Base-by-base conservation (phyloP, 1,140 invertebrate genomes). In the Heliconius eleuchia region DNA sequence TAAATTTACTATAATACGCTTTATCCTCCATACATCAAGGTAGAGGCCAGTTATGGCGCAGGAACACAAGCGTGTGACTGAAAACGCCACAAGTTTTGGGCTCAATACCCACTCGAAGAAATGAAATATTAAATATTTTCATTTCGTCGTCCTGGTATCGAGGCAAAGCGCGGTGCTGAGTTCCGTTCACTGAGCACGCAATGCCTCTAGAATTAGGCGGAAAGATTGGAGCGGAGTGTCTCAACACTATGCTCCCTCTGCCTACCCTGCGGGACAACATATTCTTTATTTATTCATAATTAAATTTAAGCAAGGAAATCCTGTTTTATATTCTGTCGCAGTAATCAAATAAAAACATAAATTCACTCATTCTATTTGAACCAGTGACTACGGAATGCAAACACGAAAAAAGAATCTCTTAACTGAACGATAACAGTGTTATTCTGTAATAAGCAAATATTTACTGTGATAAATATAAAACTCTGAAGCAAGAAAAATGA, bases 391-490 rank as follows among this genome's bases (percentile, higher is more conserved):
- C 42, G 11, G 2, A 46, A 46, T 4, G 42, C 42, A 16, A 13
- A 46, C 11, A 46, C 13, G 13, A 23, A 57, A 11, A n/a, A 57
- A 23, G 0, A n/a, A 19, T 3, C 2, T 57, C 8, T 1, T 7
- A n/a, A 3, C n/a, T 57, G 9, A 66, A 27, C 23, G 11, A 27
- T 8, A 30, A 30, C n/a, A 27, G 23, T 1, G 3, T 27, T 16
- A 23, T 57, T 9, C 19, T 57, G 19, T 57, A 27, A 30, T 27
- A 66, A 66, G 27, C 23, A 30, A 66, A 66, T 5, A 66, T 30
- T 66, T 66, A 66, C 60, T 16, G 27, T 66, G 16, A 66, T 30
- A 66, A 66, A 66, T 66, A 66, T 66, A 27, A 66, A 30, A 66
- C 5, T 23, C n/a, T 57, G 55, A 57, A 57, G n/a, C 0, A n/a